A percentile compares a stretch with the other conserved stretches of the same genome.
phyloP scores from a whole-genome alignment of 1,140 invertebrate species.

The Leptoteleia sp. region DNA sequence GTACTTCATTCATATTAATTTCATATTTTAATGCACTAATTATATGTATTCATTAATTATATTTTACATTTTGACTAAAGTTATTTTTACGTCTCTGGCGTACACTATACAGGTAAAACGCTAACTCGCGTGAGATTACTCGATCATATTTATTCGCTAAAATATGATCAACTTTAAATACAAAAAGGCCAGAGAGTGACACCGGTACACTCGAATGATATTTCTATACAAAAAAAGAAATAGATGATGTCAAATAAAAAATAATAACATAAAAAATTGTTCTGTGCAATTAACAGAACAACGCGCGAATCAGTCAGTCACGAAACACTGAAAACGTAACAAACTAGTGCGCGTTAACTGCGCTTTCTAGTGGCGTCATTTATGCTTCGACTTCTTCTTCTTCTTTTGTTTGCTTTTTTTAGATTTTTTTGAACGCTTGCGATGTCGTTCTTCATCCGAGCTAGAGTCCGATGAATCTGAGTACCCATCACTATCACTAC shows the following conservation, averaged over 20 bases:
- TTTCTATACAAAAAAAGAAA: slow-evolving; percentile 39
- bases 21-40: slow-evolving; percentile 25
- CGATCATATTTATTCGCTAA: background rate
- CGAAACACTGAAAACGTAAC: no score
- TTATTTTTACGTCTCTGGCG: slow-evolving; percentile 11
- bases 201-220: slow-evolving; percentile 13
- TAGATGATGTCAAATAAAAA: slow-evolving; percentile 10
- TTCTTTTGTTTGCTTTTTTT: no score
- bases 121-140: slow-evolving; percentile 8
- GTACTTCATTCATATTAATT: slow-evolving; percentile 23
- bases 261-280: background rate
- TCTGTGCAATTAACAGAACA: no score
- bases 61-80: slow-evolving; percentile 56
- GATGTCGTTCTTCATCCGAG: no score
- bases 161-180: slow-evolving; percentile 44
- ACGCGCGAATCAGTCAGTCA: no score
- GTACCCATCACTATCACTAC: no score
- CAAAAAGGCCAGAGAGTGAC: slow-evolving; percentile 54
- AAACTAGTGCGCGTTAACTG: no score
- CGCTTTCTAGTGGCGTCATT: no score
- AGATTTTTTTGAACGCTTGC: no score
- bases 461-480: no score
- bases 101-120: slow-evolving; percentile 31
- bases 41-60: slow-evolving; percentile 31
- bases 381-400: no score